Conservation (phyloP, 2,113 vertebrate genomes). For the Ctenodactylus gundi region DNA sequence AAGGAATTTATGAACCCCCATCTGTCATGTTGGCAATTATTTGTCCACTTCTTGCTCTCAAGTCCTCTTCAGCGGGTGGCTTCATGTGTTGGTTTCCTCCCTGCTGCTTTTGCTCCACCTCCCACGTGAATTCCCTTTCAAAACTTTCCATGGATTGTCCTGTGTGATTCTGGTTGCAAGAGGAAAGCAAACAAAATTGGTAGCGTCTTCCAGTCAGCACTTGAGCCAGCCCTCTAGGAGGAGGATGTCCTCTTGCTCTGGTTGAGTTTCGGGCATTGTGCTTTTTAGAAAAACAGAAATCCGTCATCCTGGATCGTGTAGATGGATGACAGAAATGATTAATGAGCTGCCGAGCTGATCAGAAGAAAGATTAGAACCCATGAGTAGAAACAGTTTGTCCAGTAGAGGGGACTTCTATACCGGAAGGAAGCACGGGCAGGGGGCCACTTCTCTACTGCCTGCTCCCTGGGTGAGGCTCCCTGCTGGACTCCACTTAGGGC, state of each 20-base stretch:
- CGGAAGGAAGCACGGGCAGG: not conserved
- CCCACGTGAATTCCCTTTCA: slow-evolving; percentile 21
- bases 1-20: not conserved
- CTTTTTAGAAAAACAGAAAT: slow-evolving; percentile 69
- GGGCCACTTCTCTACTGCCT: not conserved
- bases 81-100: not conserved
- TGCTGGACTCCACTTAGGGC: fast-evolving
- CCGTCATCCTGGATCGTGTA: slow-evolving; percentile 46
- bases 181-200: slow-evolving; percentile 3
- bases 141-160: slow-evolving; percentile 34
- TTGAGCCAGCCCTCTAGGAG: not conserved
- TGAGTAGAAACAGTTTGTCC: slow-evolving; percentile 47
- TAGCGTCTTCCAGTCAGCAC: slow-evolving; percentile 27
- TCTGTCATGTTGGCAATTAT: not conserved
- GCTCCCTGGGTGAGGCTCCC: not conserved
- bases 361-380: slow-evolving; percentile 59
- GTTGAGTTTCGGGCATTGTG: slow-evolving; percentile 42
- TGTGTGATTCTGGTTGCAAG: not conserved
- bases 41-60: not conserved
- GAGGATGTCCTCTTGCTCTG: slow-evolving; percentile 48
- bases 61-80: not conserved
- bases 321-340: slow-evolving; percentile 73
- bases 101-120: not conserved
- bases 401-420: not conserved
- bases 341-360: slow-evolving; percentile 63